Percentiles rank a stretch among this genome's conserved stretches.
These are phyloP conservation scores for Typhlichthys subterraneus DNA, from an alignment of 2,797 vertebrate genomes.

Conservation along the genomic window DNA sequence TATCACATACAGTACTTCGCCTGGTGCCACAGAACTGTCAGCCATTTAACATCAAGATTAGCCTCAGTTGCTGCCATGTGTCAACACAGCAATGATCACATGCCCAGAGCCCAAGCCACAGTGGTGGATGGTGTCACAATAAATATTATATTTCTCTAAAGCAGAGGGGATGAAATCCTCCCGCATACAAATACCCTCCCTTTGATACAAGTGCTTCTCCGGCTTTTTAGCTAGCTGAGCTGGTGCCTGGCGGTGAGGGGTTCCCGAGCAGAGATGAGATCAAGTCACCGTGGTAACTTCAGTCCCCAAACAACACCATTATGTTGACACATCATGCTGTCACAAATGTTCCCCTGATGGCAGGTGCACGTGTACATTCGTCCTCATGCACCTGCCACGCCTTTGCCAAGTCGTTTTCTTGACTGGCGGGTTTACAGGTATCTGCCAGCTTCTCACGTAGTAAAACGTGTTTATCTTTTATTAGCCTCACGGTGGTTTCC, in stretches of 20 bases:
- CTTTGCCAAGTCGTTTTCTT: neutral
- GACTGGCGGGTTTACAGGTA: neutral
- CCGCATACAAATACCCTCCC: constrained; percentile 14
- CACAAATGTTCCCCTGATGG: constrained; percentile 14
- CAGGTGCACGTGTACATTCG: constrained; percentile 17
- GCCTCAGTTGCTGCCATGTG: constrained; percentile 66
- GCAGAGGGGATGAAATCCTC: constrained; percentile 24
- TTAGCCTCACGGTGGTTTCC: neutral
- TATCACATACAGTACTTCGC: neutral
- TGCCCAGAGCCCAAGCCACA: constrained; percentile 31
- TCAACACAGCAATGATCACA: constrained; percentile 74
- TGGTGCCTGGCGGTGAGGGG: neutral
- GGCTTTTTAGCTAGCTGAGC: neutral
- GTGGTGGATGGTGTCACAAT: constrained; percentile 25
- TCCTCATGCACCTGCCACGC: neutral
- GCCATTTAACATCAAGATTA: constrained; percentile 70
- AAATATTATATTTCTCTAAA: constrained; percentile 37
- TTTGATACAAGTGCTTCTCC: too few species aligned
- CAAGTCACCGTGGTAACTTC: neutral
- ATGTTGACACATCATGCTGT: constrained; percentile 10
- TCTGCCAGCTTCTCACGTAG: constrained; percentile 10
- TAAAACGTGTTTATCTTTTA: neutral
- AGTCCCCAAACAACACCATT: too few species aligned
- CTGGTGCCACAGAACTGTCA: constrained; percentile 62
- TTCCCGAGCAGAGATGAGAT: constrained; percentile 3